Evolutionary conservation across 2,113 vertebrate species (phyloP).

Genomic region (Carlito syrichta): DNA sequence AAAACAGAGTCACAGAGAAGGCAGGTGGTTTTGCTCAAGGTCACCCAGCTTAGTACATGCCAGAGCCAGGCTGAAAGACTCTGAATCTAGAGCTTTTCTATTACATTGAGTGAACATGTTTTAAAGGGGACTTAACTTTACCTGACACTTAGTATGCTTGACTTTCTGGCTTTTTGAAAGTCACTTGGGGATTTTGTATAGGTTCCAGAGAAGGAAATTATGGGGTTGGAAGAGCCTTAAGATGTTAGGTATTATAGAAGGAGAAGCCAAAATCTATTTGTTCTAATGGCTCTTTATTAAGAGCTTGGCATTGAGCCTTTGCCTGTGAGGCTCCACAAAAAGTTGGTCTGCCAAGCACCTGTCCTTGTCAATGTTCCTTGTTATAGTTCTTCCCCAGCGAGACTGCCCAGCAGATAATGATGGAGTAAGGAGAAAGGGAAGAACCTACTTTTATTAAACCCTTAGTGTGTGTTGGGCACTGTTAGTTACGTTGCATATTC

Average conservation of each 20-base stretch:
- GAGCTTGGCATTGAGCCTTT: constrained; percentile 48
- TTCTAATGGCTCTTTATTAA: constrained; percentile 33
- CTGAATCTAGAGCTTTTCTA: not conserved
- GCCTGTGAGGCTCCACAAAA: not conserved
- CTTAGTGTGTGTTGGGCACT: accelerated
- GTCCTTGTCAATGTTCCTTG: not conserved
- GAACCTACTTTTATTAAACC: not conserved
- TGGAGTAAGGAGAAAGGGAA: not conserved
- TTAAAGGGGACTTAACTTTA: not conserved
- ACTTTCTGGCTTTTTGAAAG: constrained; percentile 17
- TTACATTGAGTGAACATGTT: accelerated
- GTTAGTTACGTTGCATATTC: not conserved
- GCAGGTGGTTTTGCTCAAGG: not conserved
- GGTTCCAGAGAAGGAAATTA: constrained; percentile 48
- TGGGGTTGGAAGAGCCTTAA: not conserved
- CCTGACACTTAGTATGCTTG: not conserved
- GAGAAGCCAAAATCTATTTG: constrained; percentile 27
- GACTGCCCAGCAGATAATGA: not conserved
- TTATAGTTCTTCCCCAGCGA: not conserved
- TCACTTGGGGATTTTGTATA: constrained; percentile 33
- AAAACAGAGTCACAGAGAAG: not conserved
- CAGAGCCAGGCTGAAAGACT: not conserved
- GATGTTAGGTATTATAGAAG: constrained; percentile 8
- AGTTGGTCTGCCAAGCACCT: not conserved
- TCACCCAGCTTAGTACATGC: not conserved